Evolutionary conservation across 2,888 invertebrate genomes (phyloP).

Genomic region (Biston stratarius): DNA sequence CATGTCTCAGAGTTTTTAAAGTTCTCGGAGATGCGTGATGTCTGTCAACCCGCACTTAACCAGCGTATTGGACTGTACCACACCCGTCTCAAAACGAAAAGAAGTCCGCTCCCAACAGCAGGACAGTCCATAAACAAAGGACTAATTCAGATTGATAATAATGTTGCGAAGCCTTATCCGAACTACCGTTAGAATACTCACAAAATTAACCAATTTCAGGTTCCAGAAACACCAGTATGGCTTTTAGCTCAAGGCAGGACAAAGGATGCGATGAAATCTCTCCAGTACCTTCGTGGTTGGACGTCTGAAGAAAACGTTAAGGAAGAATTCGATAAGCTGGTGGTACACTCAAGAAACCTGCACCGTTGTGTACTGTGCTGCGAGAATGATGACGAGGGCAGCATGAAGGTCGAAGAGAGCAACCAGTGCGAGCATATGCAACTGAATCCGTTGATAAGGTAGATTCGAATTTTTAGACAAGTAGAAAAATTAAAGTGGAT

Average conservation of each 20-base stretch:
- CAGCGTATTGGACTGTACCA: too few relatives aligned
- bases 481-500: neutral
- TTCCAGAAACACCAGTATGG: conserved; percentile 87
- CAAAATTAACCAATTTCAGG: conserved; percentile 54
- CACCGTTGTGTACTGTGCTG: conserved; percentile 71
- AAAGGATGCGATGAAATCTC: conserved; percentile 81
- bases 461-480: neutral
- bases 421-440: conserved; percentile 65
- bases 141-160: too few relatives aligned
- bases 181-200: too few relatives aligned
- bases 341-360: conserved; percentile 70
- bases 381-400: conserved; percentile 50
- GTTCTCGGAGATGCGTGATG: too few relatives aligned
- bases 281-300: conserved; percentile 86
- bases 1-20: too few relatives aligned
- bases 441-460: conserved; percentile 71
- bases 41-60: too few relatives aligned
- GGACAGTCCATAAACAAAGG: too few relatives aligned
- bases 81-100: too few relatives aligned
- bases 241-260: conserved; percentile 79
- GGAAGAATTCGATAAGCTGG: conserved; percentile 77
- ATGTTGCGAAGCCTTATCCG: too few relatives aligned
- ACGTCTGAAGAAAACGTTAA: conserved; percentile 75
- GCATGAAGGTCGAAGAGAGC: conserved; percentile 34
- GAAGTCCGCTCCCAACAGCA: too few relatives aligned